Evolutionary conservation across 2,113 vertebrate genomes (phyloP).

Genomic region (Chamaea fasciata): DNA sequence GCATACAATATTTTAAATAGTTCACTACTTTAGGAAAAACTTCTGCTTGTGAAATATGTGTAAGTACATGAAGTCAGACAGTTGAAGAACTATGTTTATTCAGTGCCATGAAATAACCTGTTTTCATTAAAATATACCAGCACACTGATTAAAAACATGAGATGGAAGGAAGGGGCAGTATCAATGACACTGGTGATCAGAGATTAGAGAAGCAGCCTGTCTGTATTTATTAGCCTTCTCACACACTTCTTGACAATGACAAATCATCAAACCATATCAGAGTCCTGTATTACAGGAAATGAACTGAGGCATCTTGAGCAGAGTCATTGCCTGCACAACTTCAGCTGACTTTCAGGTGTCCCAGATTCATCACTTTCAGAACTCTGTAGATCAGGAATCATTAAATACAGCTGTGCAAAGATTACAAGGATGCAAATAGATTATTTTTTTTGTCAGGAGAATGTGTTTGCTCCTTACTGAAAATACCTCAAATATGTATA

Average conservation of each 20-base stretch:
- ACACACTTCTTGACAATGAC: not conserved
- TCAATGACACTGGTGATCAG: not conserved
- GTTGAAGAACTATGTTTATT: not conserved
- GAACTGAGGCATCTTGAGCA: not conserved
- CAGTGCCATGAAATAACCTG: not conserved
- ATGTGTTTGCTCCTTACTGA: constrained; percentile 34
- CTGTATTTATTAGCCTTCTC: not conserved
- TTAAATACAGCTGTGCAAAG: constrained; percentile 2
- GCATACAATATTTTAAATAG: not conserved
- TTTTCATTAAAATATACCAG: not conserved
- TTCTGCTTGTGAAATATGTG: not conserved
- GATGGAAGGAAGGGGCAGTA: not conserved
- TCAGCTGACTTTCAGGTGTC: constrained; percentile 28
- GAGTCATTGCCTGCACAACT: not conserved
- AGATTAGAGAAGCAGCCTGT: not conserved
- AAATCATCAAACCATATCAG: not conserved
- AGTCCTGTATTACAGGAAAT: constrained; percentile 6
- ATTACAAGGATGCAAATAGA: constrained; percentile 37
- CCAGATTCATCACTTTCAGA: constrained; percentile 30
- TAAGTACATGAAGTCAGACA: not conserved
- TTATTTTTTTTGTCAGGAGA: not conserved
- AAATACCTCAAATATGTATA: constrained; percentile 41
- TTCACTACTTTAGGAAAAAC: not conserved
- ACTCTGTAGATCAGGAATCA: constrained; percentile 10
- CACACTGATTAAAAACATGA: not conserved